These are phyloP conservation scores for Nineta flava DNA, from an alignment of 2,888 invertebrate species.

Conservation along the genomic window DNA sequence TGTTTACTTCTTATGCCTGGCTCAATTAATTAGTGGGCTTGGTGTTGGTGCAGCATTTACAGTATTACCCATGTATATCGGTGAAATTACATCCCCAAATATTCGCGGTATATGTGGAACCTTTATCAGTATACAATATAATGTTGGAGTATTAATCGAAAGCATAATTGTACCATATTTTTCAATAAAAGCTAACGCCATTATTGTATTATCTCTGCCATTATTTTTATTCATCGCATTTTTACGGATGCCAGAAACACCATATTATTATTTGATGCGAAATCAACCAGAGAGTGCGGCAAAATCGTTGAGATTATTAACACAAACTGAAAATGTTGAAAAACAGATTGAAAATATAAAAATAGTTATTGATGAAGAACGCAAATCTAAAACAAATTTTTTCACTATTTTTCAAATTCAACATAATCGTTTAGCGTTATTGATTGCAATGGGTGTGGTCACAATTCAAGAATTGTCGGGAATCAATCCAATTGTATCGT, in stretches of 20 bases:
- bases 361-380: slow-evolving; percentile 32
- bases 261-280: slow-evolving; percentile 7
- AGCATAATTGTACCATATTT: slow-evolving; percentile 39
- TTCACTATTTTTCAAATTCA: slow-evolving; percentile 31
- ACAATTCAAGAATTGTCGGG: slow-evolving; percentile 41
- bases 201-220: slow-evolving; percentile 36
- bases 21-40: slow-evolving; percentile 41
- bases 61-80: slow-evolving; percentile 7
- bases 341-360: slow-evolving; percentile 23
- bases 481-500: slow-evolving; percentile 37
- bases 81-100: slow-evolving; percentile 8
- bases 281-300: slow-evolving; percentile 4
- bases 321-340: slow-evolving; percentile 25
- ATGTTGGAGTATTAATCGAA: slow-evolving; percentile 38
- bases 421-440: slow-evolving; percentile 40
- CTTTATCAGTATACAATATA: slow-evolving; percentile 35
- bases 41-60: slow-evolving; percentile 22
- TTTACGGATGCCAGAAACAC: slow-evolving; percentile 39
- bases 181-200: slow-evolving; percentile 30
- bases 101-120: slow-evolving; percentile 30
- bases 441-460: slow-evolving; percentile 36
- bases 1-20: slow-evolving; percentile 33
- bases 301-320: slow-evolving; percentile 33
- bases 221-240: slow-evolving; percentile 34
- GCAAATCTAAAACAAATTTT: slow-evolving; percentile 34